Evolutionary conservation across 2,888 invertebrate species (phyloP), one percentile per base, ranked within the genome.

Genomic region (Xestia rhomboidea): DNA sequence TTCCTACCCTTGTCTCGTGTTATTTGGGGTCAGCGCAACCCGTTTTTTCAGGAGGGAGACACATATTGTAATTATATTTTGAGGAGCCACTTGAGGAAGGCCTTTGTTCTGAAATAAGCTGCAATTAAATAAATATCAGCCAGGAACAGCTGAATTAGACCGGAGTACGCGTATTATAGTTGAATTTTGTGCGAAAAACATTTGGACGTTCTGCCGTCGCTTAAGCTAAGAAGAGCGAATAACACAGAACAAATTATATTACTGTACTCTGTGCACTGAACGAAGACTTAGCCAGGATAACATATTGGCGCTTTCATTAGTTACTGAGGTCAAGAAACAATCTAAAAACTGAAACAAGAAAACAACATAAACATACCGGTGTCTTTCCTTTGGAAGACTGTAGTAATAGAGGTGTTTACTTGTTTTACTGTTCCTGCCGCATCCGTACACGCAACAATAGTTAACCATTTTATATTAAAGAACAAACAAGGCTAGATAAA

Each of bases 391-490:
- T 2, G 96, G 96, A n/a, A 95, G 90, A 70, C 93, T 91, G 77
- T 94, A 96, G 82, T 91, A 96, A 79, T 93, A 94, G 62, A 96
- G 91, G 84, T 95, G 93, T 81, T 93, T 94, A 84, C 93, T 93
- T n/a, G 87, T 89, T 88, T 93, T 92, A 82, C 94, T 95, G 76
- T 96, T 96, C 13, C 95, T 92, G 11, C 93, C 93, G 81, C 96
- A 96, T 44, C 95, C 94, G 46, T 89, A 77, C 0, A 96, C 96
- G 85, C 95, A 95, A 82, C 96, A 96, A 83, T 96, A 95, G 84
- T 96, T 96, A 5, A 96, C 96, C 96, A 96, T 96, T 82, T 68
- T 84, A 51, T 44, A 8, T 1, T 15, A 38, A 0, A 21, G 6
- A 54, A 51, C 46, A 27, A 63, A 64, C 1, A 4, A 15, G 11